Percentiles rank a stretch among this genome's conserved stretches.
Conservation (phyloP, 2,888 invertebrate genomes). For the Amorpha juglandis region DNA sequence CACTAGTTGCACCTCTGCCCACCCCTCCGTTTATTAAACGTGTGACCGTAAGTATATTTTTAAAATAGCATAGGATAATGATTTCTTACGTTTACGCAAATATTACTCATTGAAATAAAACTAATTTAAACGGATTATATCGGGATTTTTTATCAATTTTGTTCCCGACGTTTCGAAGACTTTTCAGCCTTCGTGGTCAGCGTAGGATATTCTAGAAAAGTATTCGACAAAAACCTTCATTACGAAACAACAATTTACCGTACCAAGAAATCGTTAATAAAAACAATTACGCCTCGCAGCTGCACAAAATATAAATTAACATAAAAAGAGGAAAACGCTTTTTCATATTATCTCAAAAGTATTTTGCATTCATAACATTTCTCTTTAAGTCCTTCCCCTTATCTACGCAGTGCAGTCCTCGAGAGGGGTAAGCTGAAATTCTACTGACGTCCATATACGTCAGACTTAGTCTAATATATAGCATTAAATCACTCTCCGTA, state of each 20-base stretch:
- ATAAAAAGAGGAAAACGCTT: background rate
- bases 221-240: background rate
- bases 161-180: no score
- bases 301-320: background rate
- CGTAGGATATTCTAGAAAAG: background rate
- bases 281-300: background rate
- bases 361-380: background rate
- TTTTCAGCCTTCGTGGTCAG: no score
- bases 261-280: background rate
- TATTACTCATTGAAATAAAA: no score
- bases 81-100: no score
- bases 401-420: slow-evolving; percentile 12
- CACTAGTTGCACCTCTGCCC: no score
- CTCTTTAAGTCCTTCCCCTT: background rate
- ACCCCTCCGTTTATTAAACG: no score
- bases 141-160: no score
- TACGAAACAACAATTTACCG: background rate
- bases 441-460: slow-evolving; percentile 4
- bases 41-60: no score
- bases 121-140: no score
- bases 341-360: background rate
- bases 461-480: slow-evolving; percentile 18
- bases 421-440: background rate
- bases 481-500: background rate
- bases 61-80: no score